phyloP scores from a whole-genome alignment of 2,797 vertebrate genomes.

The Sebastiscus tertius region DNA sequence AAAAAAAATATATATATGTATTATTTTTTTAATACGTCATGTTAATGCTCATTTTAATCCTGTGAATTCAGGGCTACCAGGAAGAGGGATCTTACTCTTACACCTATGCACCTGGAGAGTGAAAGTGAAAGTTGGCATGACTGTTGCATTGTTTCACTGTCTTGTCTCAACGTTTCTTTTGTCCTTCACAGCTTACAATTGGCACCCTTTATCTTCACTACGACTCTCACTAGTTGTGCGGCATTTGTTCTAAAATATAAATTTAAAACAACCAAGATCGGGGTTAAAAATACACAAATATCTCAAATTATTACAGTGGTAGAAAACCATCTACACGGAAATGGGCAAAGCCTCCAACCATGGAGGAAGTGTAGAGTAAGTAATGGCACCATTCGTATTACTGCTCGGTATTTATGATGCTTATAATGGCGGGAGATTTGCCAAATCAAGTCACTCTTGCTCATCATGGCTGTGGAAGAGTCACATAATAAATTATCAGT shows the following conservation, averaged over 20 bases:
- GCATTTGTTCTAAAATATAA: neutral
- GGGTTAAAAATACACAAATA: neutral
- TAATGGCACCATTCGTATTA: neutral
- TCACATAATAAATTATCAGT: neutral
- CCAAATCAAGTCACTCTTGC: neutral
- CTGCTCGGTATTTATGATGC: neutral
- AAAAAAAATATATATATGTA: too few species aligned
- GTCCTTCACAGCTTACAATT: neutral
- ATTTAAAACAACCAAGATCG: neutral
- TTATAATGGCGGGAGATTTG: neutral
- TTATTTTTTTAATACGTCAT: too few species aligned
- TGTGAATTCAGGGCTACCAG: too few species aligned
- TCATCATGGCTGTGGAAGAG: neutral
- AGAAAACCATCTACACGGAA: neutral
- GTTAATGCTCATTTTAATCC: neutral
- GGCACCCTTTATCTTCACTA: neutral
- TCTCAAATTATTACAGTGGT: neutral
- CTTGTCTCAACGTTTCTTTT: neutral
- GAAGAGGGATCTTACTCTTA: neutral
- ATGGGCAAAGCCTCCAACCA: neutral
- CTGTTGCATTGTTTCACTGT: neutral
- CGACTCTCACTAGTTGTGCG: neutral
- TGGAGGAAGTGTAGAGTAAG: neutral
- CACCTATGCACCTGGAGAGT: neutral
- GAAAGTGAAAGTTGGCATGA: neutral